phyloP scores from a whole-genome alignment of 2,888 invertebrate genomes.

The Saturnia japonica region DNA sequence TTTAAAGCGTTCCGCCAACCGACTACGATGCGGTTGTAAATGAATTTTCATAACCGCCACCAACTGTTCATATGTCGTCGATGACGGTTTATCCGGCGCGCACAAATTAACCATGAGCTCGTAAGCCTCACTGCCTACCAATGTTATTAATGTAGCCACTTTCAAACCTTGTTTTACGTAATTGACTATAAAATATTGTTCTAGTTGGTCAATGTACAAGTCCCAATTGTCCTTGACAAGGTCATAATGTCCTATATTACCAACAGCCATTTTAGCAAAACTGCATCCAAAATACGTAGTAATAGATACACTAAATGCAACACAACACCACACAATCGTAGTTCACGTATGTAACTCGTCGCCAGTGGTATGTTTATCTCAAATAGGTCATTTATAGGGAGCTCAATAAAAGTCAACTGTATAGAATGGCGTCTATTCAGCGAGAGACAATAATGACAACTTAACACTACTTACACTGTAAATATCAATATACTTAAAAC shows the following conservation, averaged over 20 bases:
- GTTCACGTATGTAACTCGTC: too few species aligned
- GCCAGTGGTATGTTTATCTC: too few species aligned
- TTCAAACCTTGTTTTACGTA: constrained; percentile 3
- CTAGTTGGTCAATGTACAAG: constrained; percentile 15
- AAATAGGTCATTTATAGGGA: too few species aligned
- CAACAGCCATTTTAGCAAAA: background rate
- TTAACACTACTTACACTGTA: background rate
- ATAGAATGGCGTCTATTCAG: too few species aligned
- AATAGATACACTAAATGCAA: background rate
- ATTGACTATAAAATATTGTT: constrained; percentile 26
- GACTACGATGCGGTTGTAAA: constrained; percentile 23
- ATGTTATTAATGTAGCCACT: constrained; percentile 24
- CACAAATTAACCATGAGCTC: constrained; percentile 15
- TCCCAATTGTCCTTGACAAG: constrained; percentile 1
- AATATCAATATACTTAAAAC: background rate
- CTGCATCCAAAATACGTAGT: background rate
- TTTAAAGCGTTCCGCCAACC: constrained; percentile 23
- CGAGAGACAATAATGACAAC: background rate
- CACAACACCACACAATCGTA: background rate
- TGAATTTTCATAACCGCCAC: constrained; percentile 7
- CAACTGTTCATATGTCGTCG: constrained; percentile 3
- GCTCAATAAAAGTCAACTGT: too few species aligned
- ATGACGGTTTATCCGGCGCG: constrained; percentile 5
- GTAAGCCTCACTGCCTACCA: constrained; percentile 16
- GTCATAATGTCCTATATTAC: constrained; percentile 19